These are phyloP conservation scores for Himalopsyche tibetana DNA, from an alignment of 2,888 invertebrate species.

Conservation along the genomic window DNA sequence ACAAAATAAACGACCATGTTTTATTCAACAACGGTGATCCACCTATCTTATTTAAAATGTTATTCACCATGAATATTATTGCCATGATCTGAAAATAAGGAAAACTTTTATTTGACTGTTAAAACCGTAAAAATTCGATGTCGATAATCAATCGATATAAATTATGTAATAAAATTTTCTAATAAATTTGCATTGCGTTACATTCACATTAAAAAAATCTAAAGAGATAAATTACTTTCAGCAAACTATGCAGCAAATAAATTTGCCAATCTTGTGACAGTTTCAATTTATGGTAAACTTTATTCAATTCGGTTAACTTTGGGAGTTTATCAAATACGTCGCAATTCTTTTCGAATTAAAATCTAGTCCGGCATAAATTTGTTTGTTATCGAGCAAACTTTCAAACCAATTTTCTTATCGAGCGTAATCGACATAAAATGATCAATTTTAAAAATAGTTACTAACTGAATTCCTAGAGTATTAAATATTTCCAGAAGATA, in stretches of 20 bases:
- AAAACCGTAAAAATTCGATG: too few species aligned
- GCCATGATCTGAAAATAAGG: too few species aligned
- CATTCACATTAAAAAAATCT: not conserved
- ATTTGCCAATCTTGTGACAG: conserved; percentile 14
- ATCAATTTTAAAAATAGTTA: too few species aligned
- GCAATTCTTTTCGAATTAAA: not conserved
- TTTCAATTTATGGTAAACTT: conserved; percentile 11
- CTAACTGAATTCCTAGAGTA: too few species aligned
- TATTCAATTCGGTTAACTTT: conserved; percentile 1
- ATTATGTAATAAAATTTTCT: too few species aligned
- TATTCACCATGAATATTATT: too few species aligned
- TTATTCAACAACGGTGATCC: too few species aligned
- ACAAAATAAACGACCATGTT: too few species aligned
- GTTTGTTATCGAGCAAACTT: not conserved
- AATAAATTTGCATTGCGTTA: not conserved
- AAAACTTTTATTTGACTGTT: too few species aligned
- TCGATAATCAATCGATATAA: too few species aligned
- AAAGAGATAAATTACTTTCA: not conserved
- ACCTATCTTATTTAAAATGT: too few species aligned
- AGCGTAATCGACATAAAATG: not conserved
- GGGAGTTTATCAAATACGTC: not conserved
- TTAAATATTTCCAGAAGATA: too few species aligned
- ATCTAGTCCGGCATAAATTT: not conserved
- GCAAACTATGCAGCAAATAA: not conserved
- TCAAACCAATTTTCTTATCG: conserved; percentile 16